Evolutionary conservation across 2,797 vertebrate species (phyloP), one percentile per base, ranked within the genome.

Genomic region (Tapera naevia): DNA sequence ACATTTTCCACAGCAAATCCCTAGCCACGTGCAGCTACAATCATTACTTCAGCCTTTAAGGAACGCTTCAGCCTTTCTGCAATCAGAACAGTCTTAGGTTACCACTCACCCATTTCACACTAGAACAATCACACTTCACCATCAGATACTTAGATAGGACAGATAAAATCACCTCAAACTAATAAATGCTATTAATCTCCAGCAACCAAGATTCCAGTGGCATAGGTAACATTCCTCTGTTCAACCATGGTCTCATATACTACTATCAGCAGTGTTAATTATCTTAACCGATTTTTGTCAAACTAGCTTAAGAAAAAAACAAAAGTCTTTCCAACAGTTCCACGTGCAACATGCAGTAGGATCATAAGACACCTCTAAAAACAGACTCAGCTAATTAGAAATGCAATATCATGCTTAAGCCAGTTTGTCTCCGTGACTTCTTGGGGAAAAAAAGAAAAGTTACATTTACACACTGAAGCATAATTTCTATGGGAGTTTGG

Each of bases 381-480:
- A 69, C 24, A 53, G 24, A 53, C 41, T 66, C 43, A 35, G 79
- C 76, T 94, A 88, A 91, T 91, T 86, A 93, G 87, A 92, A 96
- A 94, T 33, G 37, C 37, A 76, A 4, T 53, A 75, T 50, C 45
- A 86, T 23, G 13, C n/a, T 81, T 92, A 79, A 92, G 41, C 7
- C 21, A 74, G 25, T 70, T 88, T 57, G 24, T 19, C 33, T 64
- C 74, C n/a, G 12, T 41, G 16, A 86, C 8, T 76, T 88, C 50
- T 4, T 46, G 28, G 14, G 19, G 6, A 11, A 16, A 10, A 4
- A 35, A 25, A 13, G 18, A 28, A 15, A 13, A 37, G 10, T 45
- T 66, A 48, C 39, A 28, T 56, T 60, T 65, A 41, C 43, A 82
- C 32, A 80, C 22, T 54, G 37, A 62, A 58, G 39, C 17, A 65